Evolutionary conservation across 2,113 vertebrate species (phyloP), one percentile per base, ranked within the genome.

Genomic region (Hydrochoerus hydrochaeris): DNA sequence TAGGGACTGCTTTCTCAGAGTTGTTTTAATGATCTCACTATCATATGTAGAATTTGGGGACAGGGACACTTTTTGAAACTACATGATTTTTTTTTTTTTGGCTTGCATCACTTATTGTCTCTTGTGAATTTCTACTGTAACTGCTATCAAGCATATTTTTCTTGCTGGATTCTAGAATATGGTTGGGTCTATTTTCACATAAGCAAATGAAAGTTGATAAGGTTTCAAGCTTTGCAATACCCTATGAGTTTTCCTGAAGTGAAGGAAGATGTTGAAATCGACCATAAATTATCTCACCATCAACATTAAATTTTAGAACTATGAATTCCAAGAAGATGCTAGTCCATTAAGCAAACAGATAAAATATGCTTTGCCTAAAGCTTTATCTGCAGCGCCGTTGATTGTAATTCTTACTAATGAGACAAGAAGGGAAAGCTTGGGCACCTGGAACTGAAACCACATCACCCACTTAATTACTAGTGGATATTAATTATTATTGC

Each of bases 351-450:
- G 87, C 91, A 95, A 95, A 90, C 35, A 95, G 80, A 93, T 97
- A 96, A 96, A 96, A 95, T 97, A 95, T 62, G 63, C 84, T 90
- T 95, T 69, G 57, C 94, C 94, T 75, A 95, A 82, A 96, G 91
- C 82, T 81, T 97, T 94, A 69, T 97, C 92, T 92, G 92, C 77
- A 92, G 77, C 58, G 82, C 69, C 71, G 63, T 58, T 44, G 63
- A 85, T 90, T 97, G 75, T 95, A 97, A 97, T 94, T 97, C 94
- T 97, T 95, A 95, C 85, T 97, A 91, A 96, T 92, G 91, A 96
- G 86, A 95, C 75, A 95, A 88, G 90, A 54, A 90, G 89, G 52
- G 38, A 69, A 95, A 85, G 35, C 44, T 87, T 87, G 77, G 87
- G 63, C 58, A 92, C 90, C 69, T 85, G 52, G 73, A 95, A 75